A percentile compares a stretch with the other conserved stretches of the same genome.
phyloP scores from a whole-genome alignment of 1,140 invertebrate genomes.

The Cydia splendana region DNA sequence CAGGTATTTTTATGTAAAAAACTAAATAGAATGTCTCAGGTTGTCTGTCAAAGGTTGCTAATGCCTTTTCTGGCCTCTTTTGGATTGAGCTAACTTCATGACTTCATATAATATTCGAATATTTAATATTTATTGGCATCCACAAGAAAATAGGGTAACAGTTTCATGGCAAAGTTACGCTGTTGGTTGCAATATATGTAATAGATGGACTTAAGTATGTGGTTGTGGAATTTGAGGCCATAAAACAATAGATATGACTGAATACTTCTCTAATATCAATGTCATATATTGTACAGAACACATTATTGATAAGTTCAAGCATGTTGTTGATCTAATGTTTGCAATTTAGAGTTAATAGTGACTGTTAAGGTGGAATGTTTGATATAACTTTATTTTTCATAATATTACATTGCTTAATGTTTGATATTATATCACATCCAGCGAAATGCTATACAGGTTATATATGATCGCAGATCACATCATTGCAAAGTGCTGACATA shows the following conservation, averaged over 20 bases:
- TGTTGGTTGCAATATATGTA: conserved; percentile 48
- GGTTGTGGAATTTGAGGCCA: conserved; percentile 69
- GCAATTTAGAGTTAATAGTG: conserved; percentile 12
- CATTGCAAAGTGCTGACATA: not conserved
- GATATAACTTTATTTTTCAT: not conserved
- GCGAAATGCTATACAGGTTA: too few relatives aligned
- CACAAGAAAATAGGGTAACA: not conserved
- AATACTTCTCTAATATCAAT: conserved; percentile 52
- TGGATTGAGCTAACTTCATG: too few relatives aligned
- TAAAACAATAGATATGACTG: conserved; percentile 62
- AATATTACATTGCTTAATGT: not conserved
- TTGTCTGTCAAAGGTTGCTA: not conserved
- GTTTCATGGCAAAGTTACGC: conserved; percentile 37
- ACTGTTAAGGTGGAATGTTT: not conserved
- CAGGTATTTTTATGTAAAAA: not conserved
- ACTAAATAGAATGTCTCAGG: not conserved
- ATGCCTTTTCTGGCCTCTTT: too few relatives aligned
- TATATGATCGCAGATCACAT: too few relatives aligned
- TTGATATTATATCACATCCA: not conserved
- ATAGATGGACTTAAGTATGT: conserved; percentile 57
- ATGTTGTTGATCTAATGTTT: conserved; percentile 31
- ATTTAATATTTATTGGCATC: not conserved
- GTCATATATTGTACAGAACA: conserved; percentile 54
- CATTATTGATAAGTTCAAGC: conserved; percentile 36
- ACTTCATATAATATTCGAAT: not conserved